Evolutionary conservation across 2,113 vertebrate genomes (phyloP).

Genomic region (Ranitomeya imitator): DNA sequence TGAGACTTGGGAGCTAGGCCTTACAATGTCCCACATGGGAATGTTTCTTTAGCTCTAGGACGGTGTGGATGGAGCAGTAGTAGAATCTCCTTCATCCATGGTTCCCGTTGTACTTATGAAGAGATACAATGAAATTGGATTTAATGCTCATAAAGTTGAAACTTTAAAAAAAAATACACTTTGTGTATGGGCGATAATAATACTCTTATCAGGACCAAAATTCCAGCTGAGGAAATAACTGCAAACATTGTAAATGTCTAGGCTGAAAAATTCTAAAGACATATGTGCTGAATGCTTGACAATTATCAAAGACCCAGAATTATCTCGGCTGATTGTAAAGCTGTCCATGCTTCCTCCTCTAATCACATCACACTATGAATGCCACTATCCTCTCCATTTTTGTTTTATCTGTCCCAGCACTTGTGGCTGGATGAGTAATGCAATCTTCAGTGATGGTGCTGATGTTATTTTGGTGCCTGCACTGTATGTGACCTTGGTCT

Average conservation of each 20-base stretch:
- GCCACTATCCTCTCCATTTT: constrained; percentile 39
- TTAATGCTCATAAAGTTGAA: not conserved
- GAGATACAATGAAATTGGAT: not conserved
- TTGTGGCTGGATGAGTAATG: constrained; percentile 47
- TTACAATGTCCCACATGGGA: too few species aligned
- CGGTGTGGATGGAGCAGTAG: not conserved
- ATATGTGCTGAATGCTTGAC: constrained; percentile 33
- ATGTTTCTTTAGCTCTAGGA: not conserved
- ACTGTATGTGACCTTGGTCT: constrained; percentile 37
- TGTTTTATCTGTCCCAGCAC: constrained; percentile 40
- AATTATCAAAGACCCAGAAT: constrained; percentile 19
- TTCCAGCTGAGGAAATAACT: not conserved
- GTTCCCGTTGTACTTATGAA: not conserved
- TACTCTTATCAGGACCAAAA: not conserved
- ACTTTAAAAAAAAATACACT: not conserved
- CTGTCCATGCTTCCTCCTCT: constrained; percentile 41
- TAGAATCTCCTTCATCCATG: not conserved
- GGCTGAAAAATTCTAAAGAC: constrained; percentile 11
- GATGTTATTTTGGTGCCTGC: constrained; percentile 45
- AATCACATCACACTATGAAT: constrained; percentile 48
- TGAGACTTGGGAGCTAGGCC: too few species aligned
- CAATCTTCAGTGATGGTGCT: constrained; percentile 28
- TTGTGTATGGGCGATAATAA: not conserved
- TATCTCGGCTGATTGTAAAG: constrained; percentile 43
- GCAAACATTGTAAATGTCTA: not conserved